Conservation (phyloP, 2,113 vertebrate species). For the Lasiurus cinereus region DNA sequence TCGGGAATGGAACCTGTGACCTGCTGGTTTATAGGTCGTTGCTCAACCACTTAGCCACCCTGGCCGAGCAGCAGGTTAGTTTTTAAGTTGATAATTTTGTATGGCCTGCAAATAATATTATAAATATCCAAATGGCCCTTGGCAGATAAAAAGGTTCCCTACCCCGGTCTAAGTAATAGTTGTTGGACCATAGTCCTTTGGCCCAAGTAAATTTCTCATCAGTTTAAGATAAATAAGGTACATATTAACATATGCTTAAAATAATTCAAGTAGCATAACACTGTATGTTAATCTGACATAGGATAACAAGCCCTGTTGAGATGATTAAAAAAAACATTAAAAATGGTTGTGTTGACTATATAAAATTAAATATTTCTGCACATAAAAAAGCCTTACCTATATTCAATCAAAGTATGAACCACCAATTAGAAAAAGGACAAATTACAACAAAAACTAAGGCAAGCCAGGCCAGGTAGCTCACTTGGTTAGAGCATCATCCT, state of each 20-base stretch:
- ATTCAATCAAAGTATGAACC: neutral
- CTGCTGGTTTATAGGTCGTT: no score
- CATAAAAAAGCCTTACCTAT: neutral
- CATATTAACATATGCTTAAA: neutral
- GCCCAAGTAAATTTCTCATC: neutral
- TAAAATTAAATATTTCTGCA: conserved; percentile 34
- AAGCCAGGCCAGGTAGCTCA: neutral
- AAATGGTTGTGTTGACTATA: neutral
- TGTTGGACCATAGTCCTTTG: neutral
- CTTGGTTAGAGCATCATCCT: no score
- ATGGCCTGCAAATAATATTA: no score
- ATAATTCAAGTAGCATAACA: neutral
- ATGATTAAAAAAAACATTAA: neutral
- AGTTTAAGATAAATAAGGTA: conserved; percentile 12
- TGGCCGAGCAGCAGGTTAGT: no score
- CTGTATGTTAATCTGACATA: neutral
- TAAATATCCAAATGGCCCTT: no score
- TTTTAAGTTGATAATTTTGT: no score
- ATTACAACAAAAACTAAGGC: conserved; percentile 8
- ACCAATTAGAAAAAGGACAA: conserved; percentile 15
- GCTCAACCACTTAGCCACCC: no score
- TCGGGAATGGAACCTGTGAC: no score
- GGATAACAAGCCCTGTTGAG: neutral
- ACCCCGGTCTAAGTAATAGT: neutral
- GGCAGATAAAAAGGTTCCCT: no score